Base-by-base conservation (phyloP, 2,888 invertebrate genomes). In the Parasteatoda lunata region DNA sequence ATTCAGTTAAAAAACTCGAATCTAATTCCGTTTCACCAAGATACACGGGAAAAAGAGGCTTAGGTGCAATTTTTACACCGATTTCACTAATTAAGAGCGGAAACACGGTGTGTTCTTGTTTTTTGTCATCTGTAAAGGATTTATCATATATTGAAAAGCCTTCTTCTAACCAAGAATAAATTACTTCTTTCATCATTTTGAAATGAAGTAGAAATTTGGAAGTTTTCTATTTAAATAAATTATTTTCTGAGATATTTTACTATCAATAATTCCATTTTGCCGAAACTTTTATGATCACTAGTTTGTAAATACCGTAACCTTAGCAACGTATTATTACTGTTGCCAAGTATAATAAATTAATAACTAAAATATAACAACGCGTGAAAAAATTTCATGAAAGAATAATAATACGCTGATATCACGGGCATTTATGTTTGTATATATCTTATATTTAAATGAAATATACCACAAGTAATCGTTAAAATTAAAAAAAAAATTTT, bases 101-200 rank as follows among this genome's bases (percentile, higher is more conserved):
- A 65, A 81, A 51, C 59, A 69, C 51, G 59, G 77, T 47, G 30
- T 51, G 70, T 80, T 86, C 77, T 71, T 69, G 48, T 15, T 71
- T 76, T 66, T 54, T 52, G 66, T 86, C 66, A 11, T 45, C 47
- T 4, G 66, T 45, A 54, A 30, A 15, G 30, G 49, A 9, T 11
- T 48, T 30, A 51, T 81, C 51, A n/a, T 52, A 47, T 5, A 47
- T 9, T 30, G 71, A 71, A 86, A 80, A 79, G 30, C 77, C 85
- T 51, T 81, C 80, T 45, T 86, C 77, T 13, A 86, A 51, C 85
- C 85, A 86, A 30, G 76, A 76, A 30, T 66, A 45, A 11, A 86
- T 72, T 48, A 86, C 65, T 49, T 75, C 64, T 15, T 79, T 86
- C 11, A 80, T 54, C 54, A 30, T 30, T 30, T 30, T 30, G 30